Evolutionary conservation across 2,113 vertebrate genomes (phyloP).

Genomic region (Sula dactylatra): DNA sequence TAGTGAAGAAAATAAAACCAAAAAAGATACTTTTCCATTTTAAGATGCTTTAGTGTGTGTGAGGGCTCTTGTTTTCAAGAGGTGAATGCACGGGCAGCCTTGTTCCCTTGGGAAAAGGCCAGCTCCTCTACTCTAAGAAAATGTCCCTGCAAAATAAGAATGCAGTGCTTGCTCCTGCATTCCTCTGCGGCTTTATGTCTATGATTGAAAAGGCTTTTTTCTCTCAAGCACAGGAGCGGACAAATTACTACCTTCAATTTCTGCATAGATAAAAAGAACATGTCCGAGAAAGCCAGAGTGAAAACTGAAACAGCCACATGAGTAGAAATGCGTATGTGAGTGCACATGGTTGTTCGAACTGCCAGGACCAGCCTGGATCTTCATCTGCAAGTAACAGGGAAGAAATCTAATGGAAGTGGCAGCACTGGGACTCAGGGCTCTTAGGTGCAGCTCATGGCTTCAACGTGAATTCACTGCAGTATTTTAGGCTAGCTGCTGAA

Average conservation of each 20-base stretch:
- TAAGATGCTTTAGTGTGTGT: neutral
- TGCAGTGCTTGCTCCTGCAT: neutral
- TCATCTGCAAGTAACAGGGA: neutral
- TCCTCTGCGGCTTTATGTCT: neutral
- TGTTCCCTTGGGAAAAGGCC: constrained; percentile 3
- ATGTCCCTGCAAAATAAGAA: neutral
- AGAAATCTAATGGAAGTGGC: neutral
- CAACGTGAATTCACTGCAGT: neutral
- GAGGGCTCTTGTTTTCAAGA: neutral
- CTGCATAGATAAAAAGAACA: neutral
- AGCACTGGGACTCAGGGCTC: neutral
- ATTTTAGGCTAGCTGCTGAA: neutral
- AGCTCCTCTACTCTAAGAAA: neutral
- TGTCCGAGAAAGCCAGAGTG: neutral
- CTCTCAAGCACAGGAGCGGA: neutral
- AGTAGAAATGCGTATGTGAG: neutral
- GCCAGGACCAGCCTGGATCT: neutral
- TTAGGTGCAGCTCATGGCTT: neutral
- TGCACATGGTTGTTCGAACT: neutral
- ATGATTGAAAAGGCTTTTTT: neutral
- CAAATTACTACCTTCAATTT: neutral
- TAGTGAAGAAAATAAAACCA: neutral
- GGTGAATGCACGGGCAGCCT: neutral
- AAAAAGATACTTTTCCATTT: neutral
- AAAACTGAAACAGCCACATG: neutral